Evolutionary conservation across 2,797 vertebrate genomes (phyloP).

Genomic region (Centroberyx gerrardi): DNA sequence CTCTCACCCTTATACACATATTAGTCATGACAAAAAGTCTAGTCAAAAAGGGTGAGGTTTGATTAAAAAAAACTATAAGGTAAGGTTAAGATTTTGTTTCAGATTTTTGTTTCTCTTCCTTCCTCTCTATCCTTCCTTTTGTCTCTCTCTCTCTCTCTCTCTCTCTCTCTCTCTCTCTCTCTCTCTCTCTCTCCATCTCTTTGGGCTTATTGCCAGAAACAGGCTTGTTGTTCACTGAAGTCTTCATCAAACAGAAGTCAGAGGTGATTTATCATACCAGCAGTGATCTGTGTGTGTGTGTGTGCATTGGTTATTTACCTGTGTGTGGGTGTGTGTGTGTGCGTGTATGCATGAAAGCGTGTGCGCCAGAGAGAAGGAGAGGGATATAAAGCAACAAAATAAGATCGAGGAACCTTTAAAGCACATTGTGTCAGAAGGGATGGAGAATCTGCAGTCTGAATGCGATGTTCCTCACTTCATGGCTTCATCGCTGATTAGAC

Average conservation of each 20-base stretch:
- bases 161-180: background rate
- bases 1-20: background rate
- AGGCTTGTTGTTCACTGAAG: conserved; percentile 4
- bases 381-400: background rate
- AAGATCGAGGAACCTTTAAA: background rate
- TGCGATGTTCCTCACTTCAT: background rate
- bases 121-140: background rate
- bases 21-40: no score
- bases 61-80: no score
- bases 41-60: no score
- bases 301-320: background rate
- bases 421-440: background rate
- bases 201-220: conserved; percentile 9
- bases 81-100: no score
- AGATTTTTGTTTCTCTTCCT: background rate
- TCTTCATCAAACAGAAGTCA: conserved; percentile 54
- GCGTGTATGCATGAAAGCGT: background rate
- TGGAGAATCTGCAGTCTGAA: background rate
- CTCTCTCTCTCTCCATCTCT: background rate
- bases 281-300: conserved; percentile 17
- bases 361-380: background rate
- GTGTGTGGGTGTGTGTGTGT: background rate
- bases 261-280: conserved; percentile 39
- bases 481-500: background rate
- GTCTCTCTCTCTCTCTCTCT: background rate